phyloP scores from a whole-genome alignment of 30 jellyfish, hydroid and myxozoan species.

The Hydra vulgaris region DNA sequence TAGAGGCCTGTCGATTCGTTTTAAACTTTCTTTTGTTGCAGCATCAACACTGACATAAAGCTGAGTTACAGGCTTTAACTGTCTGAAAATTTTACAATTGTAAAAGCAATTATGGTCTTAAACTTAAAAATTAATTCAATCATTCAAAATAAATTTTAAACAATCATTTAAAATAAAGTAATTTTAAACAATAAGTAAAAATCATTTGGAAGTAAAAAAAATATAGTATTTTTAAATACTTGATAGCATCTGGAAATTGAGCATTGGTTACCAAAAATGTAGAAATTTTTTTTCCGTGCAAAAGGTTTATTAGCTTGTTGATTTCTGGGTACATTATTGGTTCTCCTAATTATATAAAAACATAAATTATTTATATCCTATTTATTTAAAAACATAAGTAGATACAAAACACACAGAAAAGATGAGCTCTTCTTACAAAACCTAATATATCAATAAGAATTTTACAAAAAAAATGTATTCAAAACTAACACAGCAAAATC shows the following conservation, averaged over 20 bases:
- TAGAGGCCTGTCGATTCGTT: slow-evolving; percentile 91
- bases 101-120: neutral
- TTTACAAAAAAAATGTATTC: too few species aligned
- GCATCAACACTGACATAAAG: slow-evolving; percentile 99
- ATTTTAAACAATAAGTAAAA: too few species aligned
- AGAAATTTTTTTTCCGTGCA: slow-evolving; percentile 79
- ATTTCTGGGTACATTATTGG: slow-evolving; percentile 98
- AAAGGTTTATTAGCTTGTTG: slow-evolving; percentile 72
- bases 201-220: too few species aligned
- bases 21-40: slow-evolving; percentile 81
- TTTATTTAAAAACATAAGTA: too few species aligned
- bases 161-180: too few species aligned
- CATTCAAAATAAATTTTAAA: neutral
- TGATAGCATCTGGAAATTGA: slow-evolving; percentile 97
- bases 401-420: neutral
- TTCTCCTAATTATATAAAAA: slow-evolving; percentile 65
- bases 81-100: slow-evolving; percentile 16
- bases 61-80: slow-evolving; percentile 89
- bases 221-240: too few species aligned
- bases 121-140: neutral
- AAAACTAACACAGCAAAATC: too few species aligned
- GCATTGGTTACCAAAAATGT: slow-evolving; percentile 98
- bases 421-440: neutral
- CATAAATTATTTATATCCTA: too few species aligned
- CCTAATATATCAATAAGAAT: too few species aligned